Percentiles rank a stretch among this genome's conserved stretches.
These are phyloP conservation scores for Laticauda laticaudata DNA, from an alignment of 2,113 vertebrate genomes.

Conservation along the genomic window DNA sequence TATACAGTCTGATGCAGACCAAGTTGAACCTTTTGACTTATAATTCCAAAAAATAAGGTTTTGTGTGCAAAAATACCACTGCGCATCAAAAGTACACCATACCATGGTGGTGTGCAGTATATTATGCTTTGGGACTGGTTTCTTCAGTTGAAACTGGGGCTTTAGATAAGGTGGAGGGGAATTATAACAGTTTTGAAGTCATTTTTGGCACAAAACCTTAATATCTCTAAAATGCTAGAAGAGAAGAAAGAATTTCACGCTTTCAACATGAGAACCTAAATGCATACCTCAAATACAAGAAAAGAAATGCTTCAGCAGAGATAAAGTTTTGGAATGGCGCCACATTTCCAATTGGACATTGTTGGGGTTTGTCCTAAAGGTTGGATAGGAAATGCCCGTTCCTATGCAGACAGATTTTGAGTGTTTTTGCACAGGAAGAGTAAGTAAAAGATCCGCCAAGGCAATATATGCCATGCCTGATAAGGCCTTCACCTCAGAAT, in stretches of 20 bases:
- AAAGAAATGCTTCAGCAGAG: no score
- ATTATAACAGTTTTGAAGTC: neutral
- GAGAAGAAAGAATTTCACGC: neutral
- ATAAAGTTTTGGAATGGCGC: no score
- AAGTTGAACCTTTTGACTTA: neutral
- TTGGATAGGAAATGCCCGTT: neutral
- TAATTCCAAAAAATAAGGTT: neutral
- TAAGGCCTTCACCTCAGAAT: neutral
- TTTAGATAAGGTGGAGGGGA: neutral
- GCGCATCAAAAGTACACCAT: neutral
- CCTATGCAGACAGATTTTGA: neutral
- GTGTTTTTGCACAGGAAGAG: neutral
- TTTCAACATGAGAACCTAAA: neutral
- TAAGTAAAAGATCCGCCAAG: neutral
- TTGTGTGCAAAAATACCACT: neutral
- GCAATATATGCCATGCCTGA: neutral
- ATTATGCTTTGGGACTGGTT: neutral
- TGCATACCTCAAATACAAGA: neutral
- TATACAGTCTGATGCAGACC: neutral
- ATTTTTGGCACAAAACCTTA: neutral
- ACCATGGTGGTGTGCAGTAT: neutral
- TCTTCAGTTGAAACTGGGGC: neutral
- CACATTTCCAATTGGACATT: neutral
- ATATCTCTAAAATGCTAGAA: neutral
- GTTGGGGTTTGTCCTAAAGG: neutral